A percentile compares a stretch with the other conserved stretches of the same genome.
phyloP scores from a whole-genome alignment of 2,888 invertebrate species.

The Diplolepis rosae region DNA sequence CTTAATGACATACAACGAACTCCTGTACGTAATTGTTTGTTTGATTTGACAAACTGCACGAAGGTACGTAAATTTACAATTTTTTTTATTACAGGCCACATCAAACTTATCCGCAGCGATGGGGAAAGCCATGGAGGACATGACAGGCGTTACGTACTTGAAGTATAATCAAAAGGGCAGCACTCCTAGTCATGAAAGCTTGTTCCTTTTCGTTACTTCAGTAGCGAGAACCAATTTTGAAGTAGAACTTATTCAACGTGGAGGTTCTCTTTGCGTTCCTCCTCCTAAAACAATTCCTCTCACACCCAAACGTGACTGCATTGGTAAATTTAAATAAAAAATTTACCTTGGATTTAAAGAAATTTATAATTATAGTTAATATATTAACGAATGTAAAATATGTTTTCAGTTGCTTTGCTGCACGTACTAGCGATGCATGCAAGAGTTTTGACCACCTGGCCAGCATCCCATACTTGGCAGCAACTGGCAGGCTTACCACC shows the following conservation, averaged over 20 bases:
- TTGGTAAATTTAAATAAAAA: conserved; percentile 76
- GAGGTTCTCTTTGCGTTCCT: conserved; percentile 82
- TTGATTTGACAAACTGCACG: not conserved
- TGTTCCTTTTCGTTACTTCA: conserved; percentile 92
- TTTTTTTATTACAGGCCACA: conserved; percentile 75
- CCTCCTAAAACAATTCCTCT: conserved; percentile 75
- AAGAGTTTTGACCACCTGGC: conserved; percentile 81
- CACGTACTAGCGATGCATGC: conserved; percentile 92
- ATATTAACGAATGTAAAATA: conserved; percentile 42
- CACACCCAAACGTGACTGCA: conserved; percentile 86
- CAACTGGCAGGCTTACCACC: conserved; percentile 74
- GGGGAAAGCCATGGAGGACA: conserved; percentile 94
- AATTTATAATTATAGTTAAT: not conserved
- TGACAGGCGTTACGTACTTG: conserved; percentile 90
- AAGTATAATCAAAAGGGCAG: conserved; percentile 84
- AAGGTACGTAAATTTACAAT: not conserved
- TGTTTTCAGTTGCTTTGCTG: conserved; percentile 85
- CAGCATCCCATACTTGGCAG: conserved; percentile 78
- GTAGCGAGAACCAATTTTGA: conserved; percentile 94
- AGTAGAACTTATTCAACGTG: conserved; percentile 91
- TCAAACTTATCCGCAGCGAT: conserved; percentile 89
- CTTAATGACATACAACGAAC: conserved; percentile 81
- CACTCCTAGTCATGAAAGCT: conserved; percentile 81
- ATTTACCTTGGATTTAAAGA: not conserved
- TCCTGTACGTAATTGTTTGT: conserved; percentile 75